These are phyloP conservation scores for Lepidurus arcticus DNA, from an alignment of 1,140 invertebrate genomes.

Conservation along the genomic window DNA sequence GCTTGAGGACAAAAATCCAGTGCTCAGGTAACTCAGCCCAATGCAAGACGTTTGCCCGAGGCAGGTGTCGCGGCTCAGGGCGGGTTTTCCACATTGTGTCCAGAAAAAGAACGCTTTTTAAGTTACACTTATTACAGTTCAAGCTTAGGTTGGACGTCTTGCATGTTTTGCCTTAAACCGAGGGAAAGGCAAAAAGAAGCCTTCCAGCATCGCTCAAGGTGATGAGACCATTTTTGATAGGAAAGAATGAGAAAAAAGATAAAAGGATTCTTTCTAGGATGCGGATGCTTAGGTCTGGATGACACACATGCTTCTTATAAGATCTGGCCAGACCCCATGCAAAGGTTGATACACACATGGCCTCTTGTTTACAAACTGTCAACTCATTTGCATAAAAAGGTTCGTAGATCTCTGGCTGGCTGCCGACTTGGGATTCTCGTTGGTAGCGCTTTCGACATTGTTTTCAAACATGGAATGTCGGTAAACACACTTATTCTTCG, in stretches of 20 bases:
- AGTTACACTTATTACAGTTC: slow-evolving; percentile 13
- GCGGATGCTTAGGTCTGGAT: not conserved
- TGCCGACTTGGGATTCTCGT: not conserved
- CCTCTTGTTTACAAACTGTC: slow-evolving; percentile 16
- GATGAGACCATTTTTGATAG: not conserved
- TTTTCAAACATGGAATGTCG: not conserved
- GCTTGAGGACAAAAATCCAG: slow-evolving; percentile 10
- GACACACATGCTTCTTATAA: not conserved
- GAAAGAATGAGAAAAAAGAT: not conserved
- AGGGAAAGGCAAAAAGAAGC: not conserved
- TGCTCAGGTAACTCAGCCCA: not conserved
- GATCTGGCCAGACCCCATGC: not conserved
- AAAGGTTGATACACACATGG: not conserved
- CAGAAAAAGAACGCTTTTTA: not conserved
- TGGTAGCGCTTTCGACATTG: not conserved
- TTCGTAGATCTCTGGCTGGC: not conserved
- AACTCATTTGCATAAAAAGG: slow-evolving; percentile 5
- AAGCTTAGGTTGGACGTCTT: slow-evolving; percentile 17
- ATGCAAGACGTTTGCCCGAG: slow-evolving; percentile 3
- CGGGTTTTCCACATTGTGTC: slow-evolving; percentile 16
- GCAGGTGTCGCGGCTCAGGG: not conserved
- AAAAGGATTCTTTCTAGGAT: not conserved
- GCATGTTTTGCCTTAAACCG: not conserved
- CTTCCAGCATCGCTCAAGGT: not conserved
- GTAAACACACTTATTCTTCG: not conserved